A percentile compares a stretch with the other conserved stretches of the same genome.
phyloP scores from a whole-genome alignment of 2,113 vertebrate species.

The Hymenochirus boettgeri region DNA sequence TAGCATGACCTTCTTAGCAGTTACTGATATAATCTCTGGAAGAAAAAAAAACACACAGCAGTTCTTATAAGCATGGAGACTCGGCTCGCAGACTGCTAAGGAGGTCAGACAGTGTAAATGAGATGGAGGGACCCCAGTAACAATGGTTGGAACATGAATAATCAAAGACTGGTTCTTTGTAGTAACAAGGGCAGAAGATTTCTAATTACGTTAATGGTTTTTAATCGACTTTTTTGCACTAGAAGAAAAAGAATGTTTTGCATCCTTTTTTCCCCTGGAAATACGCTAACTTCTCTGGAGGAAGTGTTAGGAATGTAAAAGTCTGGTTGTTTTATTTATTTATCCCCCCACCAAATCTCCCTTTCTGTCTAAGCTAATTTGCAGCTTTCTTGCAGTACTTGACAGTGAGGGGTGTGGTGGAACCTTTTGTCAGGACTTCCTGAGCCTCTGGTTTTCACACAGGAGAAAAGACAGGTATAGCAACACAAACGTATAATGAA shows the following conservation, averaged over 20 bases:
- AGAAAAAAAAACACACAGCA: slow-evolving; percentile 68
- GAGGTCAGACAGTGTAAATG: slow-evolving; percentile 81
- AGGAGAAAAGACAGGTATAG: slow-evolving; percentile 61
- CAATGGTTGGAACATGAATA: slow-evolving; percentile 77
- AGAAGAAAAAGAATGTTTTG: slow-evolving; percentile 54
- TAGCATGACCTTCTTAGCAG: slow-evolving; percentile 94
- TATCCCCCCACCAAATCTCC: neutral
- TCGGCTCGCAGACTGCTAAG: slow-evolving; percentile 68
- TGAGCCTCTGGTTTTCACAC: slow-evolving; percentile 56
- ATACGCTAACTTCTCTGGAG: slow-evolving; percentile 59
- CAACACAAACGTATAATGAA: slow-evolving; percentile 80
- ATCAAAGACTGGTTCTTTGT: slow-evolving; percentile 77
- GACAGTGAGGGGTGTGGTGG: slow-evolving; percentile 77
- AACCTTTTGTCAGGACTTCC: slow-evolving; percentile 60
- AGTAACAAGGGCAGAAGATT: slow-evolving; percentile 76
- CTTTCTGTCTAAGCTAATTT: slow-evolving; percentile 62
- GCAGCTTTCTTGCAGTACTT: slow-evolving; percentile 59
- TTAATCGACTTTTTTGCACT: slow-evolving; percentile 82
- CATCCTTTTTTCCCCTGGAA: slow-evolving; percentile 48
- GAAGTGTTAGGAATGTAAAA: slow-evolving; percentile 53
- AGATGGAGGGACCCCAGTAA: slow-evolving; percentile 73
- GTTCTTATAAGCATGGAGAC: slow-evolving; percentile 71
- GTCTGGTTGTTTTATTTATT: slow-evolving; percentile 61
- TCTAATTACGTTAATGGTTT: slow-evolving; percentile 96
- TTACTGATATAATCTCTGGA: slow-evolving; percentile 83